Evolutionary conservation across 2,888 invertebrate species (phyloP).

Genomic region (Thymelicus sylvestris): DNA sequence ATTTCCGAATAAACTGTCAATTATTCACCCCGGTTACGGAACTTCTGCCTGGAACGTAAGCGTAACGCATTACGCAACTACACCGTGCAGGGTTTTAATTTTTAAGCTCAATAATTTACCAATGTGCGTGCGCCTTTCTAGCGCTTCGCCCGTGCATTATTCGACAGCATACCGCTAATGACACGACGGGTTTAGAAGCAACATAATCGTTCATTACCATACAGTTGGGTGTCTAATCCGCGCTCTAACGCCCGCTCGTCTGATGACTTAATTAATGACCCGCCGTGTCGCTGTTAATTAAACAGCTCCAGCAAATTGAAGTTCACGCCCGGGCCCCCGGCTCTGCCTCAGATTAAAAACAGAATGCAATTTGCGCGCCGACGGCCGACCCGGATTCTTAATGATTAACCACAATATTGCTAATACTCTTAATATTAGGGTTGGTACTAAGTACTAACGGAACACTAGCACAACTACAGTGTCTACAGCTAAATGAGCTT

Average conservation of each 20-base stretch:
- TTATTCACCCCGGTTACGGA: no score
- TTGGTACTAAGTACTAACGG: not conserved
- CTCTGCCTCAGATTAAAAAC: constrained; percentile 70
- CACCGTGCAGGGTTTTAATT: not conserved
- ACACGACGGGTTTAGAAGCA: constrained; percentile 47
- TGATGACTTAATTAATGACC: constrained; percentile 83
- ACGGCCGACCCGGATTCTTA: constrained; percentile 53
- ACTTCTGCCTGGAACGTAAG: not conserved
- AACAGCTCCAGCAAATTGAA: constrained; percentile 79
- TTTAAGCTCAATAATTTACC: not conserved
- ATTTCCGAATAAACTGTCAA: no score
- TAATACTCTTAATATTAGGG: constrained; percentile 35
- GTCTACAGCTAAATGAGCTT: no score
- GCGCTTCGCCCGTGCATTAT: constrained; percentile 16
- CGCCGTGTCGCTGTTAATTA: constrained; percentile 80
- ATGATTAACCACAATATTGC: constrained; percentile 52
- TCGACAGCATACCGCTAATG: constrained; percentile 39
- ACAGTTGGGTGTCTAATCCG: constrained; percentile 70
- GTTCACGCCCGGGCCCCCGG: constrained; percentile 57
- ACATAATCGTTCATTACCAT: constrained; percentile 69
- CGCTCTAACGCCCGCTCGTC: constrained; percentile 69
- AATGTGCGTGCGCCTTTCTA: not conserved
- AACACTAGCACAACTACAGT: no score
- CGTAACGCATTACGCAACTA: not conserved
- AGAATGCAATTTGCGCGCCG: constrained; percentile 70